Conservation (phyloP, 2,888 invertebrate species). For the Limenitis camilla region DNA sequence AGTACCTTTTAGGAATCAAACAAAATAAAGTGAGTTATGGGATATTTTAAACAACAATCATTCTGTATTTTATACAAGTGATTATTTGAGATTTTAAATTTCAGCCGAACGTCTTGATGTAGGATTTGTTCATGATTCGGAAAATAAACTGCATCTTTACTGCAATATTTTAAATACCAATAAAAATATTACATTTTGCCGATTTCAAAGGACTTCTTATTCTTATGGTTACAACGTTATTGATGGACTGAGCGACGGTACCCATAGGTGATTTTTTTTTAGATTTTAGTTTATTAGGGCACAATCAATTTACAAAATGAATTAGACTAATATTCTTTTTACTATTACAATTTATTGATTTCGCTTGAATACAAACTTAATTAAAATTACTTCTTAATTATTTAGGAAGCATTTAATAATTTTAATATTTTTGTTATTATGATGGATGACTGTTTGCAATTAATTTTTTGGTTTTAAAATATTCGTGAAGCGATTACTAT, state of each 20-base stretch:
- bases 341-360: too few species aligned
- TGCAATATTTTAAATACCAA: constrained; percentile 61
- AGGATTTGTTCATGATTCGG: constrained; percentile 47
- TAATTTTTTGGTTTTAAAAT: too few species aligned
- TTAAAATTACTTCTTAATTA: too few species aligned
- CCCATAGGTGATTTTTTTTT: constrained; percentile 44
- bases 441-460: too few species aligned
- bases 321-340: constrained; percentile 42
- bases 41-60: too few species aligned
- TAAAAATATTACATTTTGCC: constrained; percentile 63
- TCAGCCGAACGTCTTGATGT: constrained; percentile 62
- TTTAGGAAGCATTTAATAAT: too few species aligned
- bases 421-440: too few species aligned
- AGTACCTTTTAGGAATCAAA: constrained; percentile 1
- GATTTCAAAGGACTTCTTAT: constrained; percentile 57
- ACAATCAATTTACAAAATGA: too few species aligned
- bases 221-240: constrained; percentile 53
- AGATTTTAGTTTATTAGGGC: background rate
- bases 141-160: constrained; percentile 49
- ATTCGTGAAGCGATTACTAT: background rate
- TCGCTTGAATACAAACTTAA: too few species aligned
- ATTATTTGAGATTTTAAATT: constrained; percentile 19
- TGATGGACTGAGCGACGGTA: constrained; percentile 63
- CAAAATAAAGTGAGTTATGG: too few species aligned
- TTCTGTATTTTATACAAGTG: background rate